Percentiles rank a stretch among this genome's conserved stretches.
Conservation (phyloP, 1,140 invertebrate genomes). For the Ceratina calcarata region DNA sequence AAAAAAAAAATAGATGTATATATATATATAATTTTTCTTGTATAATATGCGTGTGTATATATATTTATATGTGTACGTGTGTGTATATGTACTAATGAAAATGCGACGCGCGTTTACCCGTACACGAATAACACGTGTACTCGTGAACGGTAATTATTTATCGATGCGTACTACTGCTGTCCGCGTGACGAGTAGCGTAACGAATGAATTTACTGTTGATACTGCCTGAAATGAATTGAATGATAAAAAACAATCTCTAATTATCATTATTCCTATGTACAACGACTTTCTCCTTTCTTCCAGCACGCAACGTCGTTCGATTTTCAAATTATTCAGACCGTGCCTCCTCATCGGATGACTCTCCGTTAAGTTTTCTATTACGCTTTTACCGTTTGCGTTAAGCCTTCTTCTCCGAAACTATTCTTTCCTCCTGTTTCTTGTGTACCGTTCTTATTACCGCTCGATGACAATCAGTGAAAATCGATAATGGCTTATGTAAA, state of each 20-base stretch:
- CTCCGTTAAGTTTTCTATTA: neutral
- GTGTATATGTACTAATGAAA: conserved; percentile 56
- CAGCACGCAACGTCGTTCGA: conserved; percentile 26
- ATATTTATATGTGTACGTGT: conserved; percentile 18
- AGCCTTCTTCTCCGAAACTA: neutral
- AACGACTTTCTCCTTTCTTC: conserved; percentile 38
- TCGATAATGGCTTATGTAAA: conserved; percentile 38
- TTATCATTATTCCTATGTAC: conserved; percentile 51
- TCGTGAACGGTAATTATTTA: no score
- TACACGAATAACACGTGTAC: conserved; percentile 2
- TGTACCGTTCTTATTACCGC: conserved; percentile 21
- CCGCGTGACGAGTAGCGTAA: conserved; percentile 62
- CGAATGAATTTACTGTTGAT: conserved; percentile 46
- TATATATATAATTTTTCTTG: conserved; percentile 41
- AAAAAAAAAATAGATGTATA: conserved; percentile 64
- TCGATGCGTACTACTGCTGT: conserved; percentile 52
- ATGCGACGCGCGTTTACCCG: conserved; percentile 39
- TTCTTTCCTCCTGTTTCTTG: neutral
- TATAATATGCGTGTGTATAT: conserved; percentile 37
- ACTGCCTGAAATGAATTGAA: conserved; percentile 54
- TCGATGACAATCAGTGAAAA: conserved; percentile 59
- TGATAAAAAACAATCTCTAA: conserved; percentile 65
- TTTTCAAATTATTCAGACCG: conserved; percentile 35
- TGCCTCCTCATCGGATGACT: conserved; percentile 7
- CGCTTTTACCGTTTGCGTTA: neutral